Conservation (phyloP, 2,888 invertebrate species). For the Patella depressa region DNA sequence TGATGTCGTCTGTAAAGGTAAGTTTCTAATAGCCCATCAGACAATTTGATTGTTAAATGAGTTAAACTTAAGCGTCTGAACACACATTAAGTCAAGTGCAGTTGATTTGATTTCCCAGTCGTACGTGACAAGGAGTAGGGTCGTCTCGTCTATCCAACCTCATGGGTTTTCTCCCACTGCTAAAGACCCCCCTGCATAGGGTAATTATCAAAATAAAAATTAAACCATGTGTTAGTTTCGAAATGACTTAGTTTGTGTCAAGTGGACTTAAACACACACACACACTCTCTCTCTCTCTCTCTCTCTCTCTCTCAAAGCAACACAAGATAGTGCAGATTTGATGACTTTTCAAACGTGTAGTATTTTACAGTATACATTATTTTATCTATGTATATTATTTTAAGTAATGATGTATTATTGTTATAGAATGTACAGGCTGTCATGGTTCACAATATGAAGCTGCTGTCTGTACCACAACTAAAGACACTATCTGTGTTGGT, state of each 20-base stretch:
- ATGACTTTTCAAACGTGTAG: neutral
- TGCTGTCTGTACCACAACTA: slow-evolving; percentile 59
- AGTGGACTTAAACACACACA: neutral
- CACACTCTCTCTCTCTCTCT: neutral
- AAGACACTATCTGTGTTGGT: slow-evolving; percentile 68
- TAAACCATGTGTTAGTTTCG: too few relatives aligned
- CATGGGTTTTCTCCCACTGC: too few relatives aligned
- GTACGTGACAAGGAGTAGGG: too few relatives aligned
- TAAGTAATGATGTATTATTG: neutral
- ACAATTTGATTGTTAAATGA: too few relatives aligned
- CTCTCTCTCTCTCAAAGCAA: neutral
- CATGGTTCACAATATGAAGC: slow-evolving; percentile 61
- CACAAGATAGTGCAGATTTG: neutral
- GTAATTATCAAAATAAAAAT: too few relatives aligned
- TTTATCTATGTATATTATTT: neutral
- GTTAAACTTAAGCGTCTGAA: too few relatives aligned
- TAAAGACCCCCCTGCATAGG: too few relatives aligned
- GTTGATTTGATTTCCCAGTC: too few relatives aligned
- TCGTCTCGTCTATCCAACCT: too few relatives aligned
- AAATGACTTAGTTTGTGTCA: too few relatives aligned
- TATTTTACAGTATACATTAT: neutral
- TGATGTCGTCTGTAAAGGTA: slow-evolving; percentile 63
- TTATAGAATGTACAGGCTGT: slow-evolving; percentile 62
- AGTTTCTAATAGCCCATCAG: slow-evolving; percentile 13
- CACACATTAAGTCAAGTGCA: too few relatives aligned